Base-by-base conservation (phyloP, 2,113 vertebrate genomes). In the Corythoichthys haematopterus region DNA sequence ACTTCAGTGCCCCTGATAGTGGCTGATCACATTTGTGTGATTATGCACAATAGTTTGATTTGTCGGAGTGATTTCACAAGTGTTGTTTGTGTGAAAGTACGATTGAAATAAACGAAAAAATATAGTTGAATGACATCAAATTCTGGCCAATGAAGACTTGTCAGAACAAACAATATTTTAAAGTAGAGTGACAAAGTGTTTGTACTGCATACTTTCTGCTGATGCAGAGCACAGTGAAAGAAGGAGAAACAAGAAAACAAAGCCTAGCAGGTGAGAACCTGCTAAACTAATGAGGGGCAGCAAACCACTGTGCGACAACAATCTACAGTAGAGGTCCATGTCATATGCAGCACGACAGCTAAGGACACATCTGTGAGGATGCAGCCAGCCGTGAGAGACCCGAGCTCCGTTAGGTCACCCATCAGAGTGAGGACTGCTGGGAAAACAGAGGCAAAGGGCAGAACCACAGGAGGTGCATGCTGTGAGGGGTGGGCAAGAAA, bases 341-440 rank as follows among this genome's bases (percentile, higher is more conserved):
- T 84, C 65, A 66, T 56, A 40, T 15, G 65, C 62, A 36, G 65
- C 16, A 2, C 75, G 85, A 87, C 83, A 87, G 76, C 69, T 83
- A 81, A 88, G 83, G 88, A 87, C 88, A 85, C 85, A 85, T 87
- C 87, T 85, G 84, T 75, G 81, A 60, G 74, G 80, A 72, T 16
- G 72, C 77, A 84, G 71, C 76, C 79, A 84, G 75, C 83, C 80
- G 68, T 85, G 84, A 77, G 74, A 77, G 69, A 78, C 80, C 72
- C 9, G 60, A 46, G 65, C 71, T 68, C 74, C 61, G 10, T 6
- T 66, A 80, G 86, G 86, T 84, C 84, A 71, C 68, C 80, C 88
- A 84, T 87, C 86, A 89, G 77, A 79, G 58, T 50, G 63, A 37
- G 55, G 70, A 71, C 63, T 77, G 77, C 83, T 84, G 80, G 74